Conservation (phyloP, 2,888 invertebrate genomes). For the Clunio marinus region DNA sequence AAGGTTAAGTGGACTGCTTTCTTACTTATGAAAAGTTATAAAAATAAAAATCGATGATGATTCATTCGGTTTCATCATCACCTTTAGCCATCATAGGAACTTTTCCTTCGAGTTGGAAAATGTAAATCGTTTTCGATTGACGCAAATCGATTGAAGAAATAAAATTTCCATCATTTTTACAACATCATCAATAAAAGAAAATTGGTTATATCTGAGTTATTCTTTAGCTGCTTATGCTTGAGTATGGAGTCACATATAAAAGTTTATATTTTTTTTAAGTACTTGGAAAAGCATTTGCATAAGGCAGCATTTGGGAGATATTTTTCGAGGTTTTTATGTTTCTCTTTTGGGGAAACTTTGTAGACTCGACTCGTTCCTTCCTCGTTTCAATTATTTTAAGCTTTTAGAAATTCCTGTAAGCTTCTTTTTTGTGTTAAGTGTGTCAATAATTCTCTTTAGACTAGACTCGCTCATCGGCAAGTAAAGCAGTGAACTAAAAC, state of each 20-base stretch:
- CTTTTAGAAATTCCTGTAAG: not conserved
- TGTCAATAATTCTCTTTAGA: slow-evolving; percentile 4
- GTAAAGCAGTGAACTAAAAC: too few species aligned
- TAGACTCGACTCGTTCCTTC: too few species aligned
- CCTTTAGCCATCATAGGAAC: not conserved
- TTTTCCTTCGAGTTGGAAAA: not conserved
- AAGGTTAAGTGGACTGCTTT: not conserved
- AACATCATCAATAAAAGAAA: slow-evolving; percentile 14
- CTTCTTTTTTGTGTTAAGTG: not conserved
- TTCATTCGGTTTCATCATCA: not conserved
- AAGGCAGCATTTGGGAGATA: not conserved
- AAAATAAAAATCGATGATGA: not conserved
- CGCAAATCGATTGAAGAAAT: slow-evolving; percentile 5
- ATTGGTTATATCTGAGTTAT: not conserved
- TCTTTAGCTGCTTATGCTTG: not conserved
- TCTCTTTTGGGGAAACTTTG: not conserved
- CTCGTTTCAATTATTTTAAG: not conserved
- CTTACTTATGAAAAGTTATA: not conserved
- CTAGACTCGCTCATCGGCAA: not conserved
- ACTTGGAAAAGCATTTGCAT: slow-evolving; percentile 20
- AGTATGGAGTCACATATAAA: not conserved
- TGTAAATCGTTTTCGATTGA: slow-evolving; percentile 12
- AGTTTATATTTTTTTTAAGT: slow-evolving; percentile 15
- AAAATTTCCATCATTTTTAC: slow-evolving; percentile 25
- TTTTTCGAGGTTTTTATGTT: not conserved